These are phyloP conservation scores for Oscheius sp. DNA, from an alignment of 2,888 invertebrate genomes.

Conservation along the genomic window DNA sequence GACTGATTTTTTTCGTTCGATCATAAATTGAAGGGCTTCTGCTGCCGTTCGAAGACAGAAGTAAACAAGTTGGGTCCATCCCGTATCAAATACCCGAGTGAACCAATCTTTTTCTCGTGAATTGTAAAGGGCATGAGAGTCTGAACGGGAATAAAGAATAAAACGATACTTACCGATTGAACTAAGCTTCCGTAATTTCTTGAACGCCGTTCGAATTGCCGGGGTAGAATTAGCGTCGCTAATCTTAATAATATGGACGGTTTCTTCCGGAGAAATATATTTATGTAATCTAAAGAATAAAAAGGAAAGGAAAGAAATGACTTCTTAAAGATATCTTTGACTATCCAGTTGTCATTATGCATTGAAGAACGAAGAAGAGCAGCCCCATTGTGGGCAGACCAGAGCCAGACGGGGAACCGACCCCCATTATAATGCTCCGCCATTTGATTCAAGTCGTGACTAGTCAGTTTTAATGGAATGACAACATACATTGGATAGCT, in stretches of 20 bases:
- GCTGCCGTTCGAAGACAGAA: conserved; percentile 33
- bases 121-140: conserved; percentile 69
- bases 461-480: conserved; percentile 30
- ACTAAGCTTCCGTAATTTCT: conserved; percentile 33
- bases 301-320: background rate
- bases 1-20: conserved; percentile 44
- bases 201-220: conserved; percentile 5
- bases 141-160: too few relatives aligned
- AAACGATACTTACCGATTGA: conserved; percentile 22
- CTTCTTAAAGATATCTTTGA: background rate
- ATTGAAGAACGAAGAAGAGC: conserved; percentile 32
- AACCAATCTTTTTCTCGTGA: conserved; percentile 74
- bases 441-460: conserved; percentile 39
- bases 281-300: background rate
- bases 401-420: conserved; percentile 46
- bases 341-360: conserved; percentile 9
- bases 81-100: conserved; percentile 74
- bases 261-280: background rate
- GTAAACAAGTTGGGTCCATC: conserved; percentile 83
- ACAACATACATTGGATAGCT: conserved; percentile 54
- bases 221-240: background rate
- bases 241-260: background rate
- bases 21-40: conserved; percentile 38
- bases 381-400: conserved; percentile 31
- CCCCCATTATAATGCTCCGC: conserved; percentile 38